phyloP scores from a whole-genome alignment of 2,797 vertebrate species.

The Urocyon cinereoargenteus region DNA sequence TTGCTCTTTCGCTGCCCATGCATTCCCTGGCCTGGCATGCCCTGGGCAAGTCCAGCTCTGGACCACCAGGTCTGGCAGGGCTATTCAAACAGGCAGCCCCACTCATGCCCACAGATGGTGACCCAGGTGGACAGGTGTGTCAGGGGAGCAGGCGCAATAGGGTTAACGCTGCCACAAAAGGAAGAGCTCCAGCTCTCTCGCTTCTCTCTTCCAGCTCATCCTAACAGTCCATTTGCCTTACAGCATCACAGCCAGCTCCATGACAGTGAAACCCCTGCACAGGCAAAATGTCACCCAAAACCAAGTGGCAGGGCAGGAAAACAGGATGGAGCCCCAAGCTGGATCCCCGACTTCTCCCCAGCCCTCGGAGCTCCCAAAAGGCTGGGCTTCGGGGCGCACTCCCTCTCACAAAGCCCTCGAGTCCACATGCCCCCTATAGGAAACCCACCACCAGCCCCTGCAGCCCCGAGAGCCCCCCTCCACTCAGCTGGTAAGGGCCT shows the following conservation, averaged over 20 bases:
- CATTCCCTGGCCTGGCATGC: neutral
- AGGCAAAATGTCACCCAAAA: conserved; percentile 82
- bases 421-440: conserved; percentile 73
- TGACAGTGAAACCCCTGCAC: conserved; percentile 74
- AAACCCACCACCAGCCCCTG: conserved; percentile 65
- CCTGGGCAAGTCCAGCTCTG: conserved; percentile 27
- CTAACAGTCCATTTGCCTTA: conserved; percentile 63
- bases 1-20: conserved; percentile 30
- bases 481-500: conserved; percentile 74
- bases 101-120: conserved; percentile 44
- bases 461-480: conserved; percentile 84
- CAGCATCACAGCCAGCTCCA: conserved; percentile 73
- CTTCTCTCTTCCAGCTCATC: conserved; percentile 66
- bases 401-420: conserved; percentile 45
- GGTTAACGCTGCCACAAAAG: conserved; percentile 81
- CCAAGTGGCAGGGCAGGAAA: conserved; percentile 74
- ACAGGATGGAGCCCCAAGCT: conserved; percentile 47
- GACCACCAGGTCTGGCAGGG: neutral
- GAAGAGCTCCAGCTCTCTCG: conserved; percentile 4
- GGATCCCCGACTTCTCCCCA: conserved; percentile 58
- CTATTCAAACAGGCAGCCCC: conserved; percentile 41
- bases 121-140: conserved; percentile 78
- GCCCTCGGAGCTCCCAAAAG: conserved; percentile 74
- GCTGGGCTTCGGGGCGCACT: conserved; percentile 65
- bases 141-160: conserved; percentile 55